Evolutionary conservation across 2,113 vertebrate genomes (phyloP).

Genomic region (Myotis davidii): DNA sequence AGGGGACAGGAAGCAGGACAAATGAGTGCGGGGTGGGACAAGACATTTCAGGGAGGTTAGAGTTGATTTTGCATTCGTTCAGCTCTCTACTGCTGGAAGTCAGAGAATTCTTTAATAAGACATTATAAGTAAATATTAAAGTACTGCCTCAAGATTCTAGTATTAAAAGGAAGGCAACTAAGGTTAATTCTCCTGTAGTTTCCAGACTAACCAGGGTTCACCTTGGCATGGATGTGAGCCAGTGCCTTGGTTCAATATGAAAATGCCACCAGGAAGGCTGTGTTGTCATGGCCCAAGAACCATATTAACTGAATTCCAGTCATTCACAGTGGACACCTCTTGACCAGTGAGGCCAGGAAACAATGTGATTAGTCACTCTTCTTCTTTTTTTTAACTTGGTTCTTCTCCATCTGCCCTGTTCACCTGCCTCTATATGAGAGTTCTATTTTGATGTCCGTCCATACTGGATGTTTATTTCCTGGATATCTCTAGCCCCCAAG

Average conservation of each 20-base stretch:
- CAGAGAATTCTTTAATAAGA: background rate
- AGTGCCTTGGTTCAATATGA: background rate
- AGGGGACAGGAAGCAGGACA: background rate
- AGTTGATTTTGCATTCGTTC: background rate
- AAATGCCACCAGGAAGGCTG: background rate
- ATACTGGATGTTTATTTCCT: background rate
- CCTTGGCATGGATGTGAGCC: background rate
- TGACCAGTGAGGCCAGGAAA: background rate
- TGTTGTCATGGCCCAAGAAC: background rate
- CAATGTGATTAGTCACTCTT: background rate
- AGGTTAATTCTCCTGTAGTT: background rate
- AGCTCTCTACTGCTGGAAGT: background rate
- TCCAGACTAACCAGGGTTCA: background rate
- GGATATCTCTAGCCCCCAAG: background rate
- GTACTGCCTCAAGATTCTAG: background rate
- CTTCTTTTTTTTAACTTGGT: background rate
- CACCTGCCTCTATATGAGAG: background rate
- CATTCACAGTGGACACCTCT: background rate
- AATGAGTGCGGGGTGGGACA: background rate
- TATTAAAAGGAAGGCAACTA: background rate
- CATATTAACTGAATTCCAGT: background rate
- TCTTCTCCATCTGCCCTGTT: background rate
- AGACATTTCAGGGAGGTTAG: background rate
- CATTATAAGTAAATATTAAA: conserved; percentile 6
- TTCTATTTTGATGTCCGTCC: background rate